phyloP scores from a whole-genome alignment of 2,797 vertebrate genomes.

The Hoplostethus atlanticus region DNA sequence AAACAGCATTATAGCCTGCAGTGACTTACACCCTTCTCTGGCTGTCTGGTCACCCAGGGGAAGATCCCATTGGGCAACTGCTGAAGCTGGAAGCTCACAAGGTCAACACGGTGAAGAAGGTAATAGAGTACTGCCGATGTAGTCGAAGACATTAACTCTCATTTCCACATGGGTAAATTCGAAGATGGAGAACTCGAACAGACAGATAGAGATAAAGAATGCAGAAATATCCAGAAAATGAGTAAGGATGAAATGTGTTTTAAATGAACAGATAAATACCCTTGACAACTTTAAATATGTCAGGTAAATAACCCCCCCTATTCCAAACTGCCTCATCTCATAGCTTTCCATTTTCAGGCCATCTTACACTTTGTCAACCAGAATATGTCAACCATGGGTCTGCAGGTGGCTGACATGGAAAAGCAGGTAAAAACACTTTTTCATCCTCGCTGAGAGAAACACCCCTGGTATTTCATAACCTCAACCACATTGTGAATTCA shows the following conservation, averaged over 20 bases:
- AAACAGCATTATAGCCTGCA: slow-evolving; percentile 33
- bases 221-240: not conserved
- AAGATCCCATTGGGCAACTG: slow-evolving; percentile 90
- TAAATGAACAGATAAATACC: too few species aligned
- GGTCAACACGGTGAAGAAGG: slow-evolving; percentile 91
- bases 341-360: slow-evolving; percentile 78
- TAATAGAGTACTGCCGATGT: slow-evolving; percentile 65
- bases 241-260: too few species aligned
- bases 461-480: not conserved
- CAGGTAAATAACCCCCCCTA: not conserved
- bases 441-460: not conserved
- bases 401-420: slow-evolving; percentile 88
- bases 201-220: not conserved
- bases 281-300: not conserved
- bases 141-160: slow-evolving; percentile 15
- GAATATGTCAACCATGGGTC: slow-evolving; percentile 86
- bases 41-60: slow-evolving; percentile 68
- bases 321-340: slow-evolving; percentile 2
- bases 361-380: slow-evolving; percentile 92
- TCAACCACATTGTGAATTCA: not conserved
- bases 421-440: slow-evolving; percentile 85
- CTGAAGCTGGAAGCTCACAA: slow-evolving; percentile 88
- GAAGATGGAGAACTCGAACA: not conserved
- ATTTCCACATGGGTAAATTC: not conserved
- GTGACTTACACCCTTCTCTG: slow-evolving; percentile 40